These are phyloP conservation scores for silkworm (Bombyx mori) DNA, from an alignment of 1,140 invertebrate genomes.

Conservation along the genomic window ASM3026992v2 NC_085122.1:6821001-6821500, in stretches of 20 bases:
- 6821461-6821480: slow-evolving; percentile 25
- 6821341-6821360: slow-evolving; percentile 38
- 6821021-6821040: too few relatives aligned
- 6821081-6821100: too few relatives aligned
- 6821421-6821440: slow-evolving; percentile 36
- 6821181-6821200: not conserved
- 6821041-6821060: too few relatives aligned
- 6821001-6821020: too few relatives aligned
- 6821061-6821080: too few relatives aligned
- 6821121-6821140: too few relatives aligned
- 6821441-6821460: slow-evolving; percentile 43
- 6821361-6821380: slow-evolving; percentile 41
- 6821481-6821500: slow-evolving; percentile 46
- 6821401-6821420: slow-evolving; percentile 56
- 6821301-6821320: slow-evolving; percentile 42
- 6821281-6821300: slow-evolving; percentile 34
- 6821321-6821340: slow-evolving; percentile 29
- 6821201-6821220: slow-evolving; percentile 1
- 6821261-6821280: slow-evolving; percentile 44
- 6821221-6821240: slow-evolving; percentile 19
- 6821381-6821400: slow-evolving; percentile 48
- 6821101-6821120: too few relatives aligned
- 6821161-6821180: too few relatives aligned
- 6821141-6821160: too few relatives aligned
- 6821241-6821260: slow-evolving; percentile 29